Evolutionary conservation across 1,140 invertebrate species (phyloP), one percentile per base, ranked within the genome.

Genomic region (Polypedilum pembai): DNA sequence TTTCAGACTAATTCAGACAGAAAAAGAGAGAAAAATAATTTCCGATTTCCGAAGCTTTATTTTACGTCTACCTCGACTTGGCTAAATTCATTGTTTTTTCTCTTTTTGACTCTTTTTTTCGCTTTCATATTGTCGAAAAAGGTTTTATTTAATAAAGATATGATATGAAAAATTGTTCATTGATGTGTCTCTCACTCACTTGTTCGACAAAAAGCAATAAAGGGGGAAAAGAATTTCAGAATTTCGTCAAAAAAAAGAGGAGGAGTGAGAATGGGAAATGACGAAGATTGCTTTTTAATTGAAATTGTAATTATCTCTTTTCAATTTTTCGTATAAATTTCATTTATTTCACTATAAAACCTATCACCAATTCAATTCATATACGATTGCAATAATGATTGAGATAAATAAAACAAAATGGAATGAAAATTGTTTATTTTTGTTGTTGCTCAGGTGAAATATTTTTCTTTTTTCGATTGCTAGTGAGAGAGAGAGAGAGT

Each of bases 261-360:
- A 8, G 8, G 8, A 15, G 45, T 56, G 45, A 56, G 10, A 33
- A 56, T 15, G 10, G 5, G 18, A 10, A 69, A 69, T 69, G 65
- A 69, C n/a, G 65, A 69, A 69, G 20, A 21, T 69, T 69, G 65
- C 65, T 69, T 69, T 69, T 69, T 69, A 69, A 69, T 69, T 69
- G 65, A 69, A 69, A 69, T 69, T 69, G 65, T 69, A 69, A 69
- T 69, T 69, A 69, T 69, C 17, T 18, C 2, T 15, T 15, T 56
- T 17, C 45, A 1, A 15, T 15, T 15, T 56, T 12, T 12, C 7
- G 45, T 15, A 69, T 69, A 20, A 21, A 69, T 69, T 69, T 69
- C 18, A 18, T 69, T 12, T 56, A 12, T 45, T 56, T 56, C n/a
- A 56, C 45, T 56, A n/a, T 56, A 56, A n/a, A 56, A 56, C n/a